Conservation (phyloP, 2,888 invertebrate species). For the Diaperis boleti region DNA sequence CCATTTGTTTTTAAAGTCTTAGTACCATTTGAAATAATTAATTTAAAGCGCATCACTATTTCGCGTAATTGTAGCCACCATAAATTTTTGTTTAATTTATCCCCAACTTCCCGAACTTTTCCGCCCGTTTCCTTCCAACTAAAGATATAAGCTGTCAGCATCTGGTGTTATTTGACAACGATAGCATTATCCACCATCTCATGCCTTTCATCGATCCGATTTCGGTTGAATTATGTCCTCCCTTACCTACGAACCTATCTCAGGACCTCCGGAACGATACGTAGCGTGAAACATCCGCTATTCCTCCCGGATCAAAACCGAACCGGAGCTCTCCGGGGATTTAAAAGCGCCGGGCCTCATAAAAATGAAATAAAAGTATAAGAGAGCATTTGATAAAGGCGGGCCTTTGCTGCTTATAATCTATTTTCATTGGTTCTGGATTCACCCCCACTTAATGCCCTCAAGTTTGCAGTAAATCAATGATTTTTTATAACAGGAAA, state of each 20-base stretch:
- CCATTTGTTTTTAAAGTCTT: too few relatives aligned
- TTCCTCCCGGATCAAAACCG: conserved; percentile 5
- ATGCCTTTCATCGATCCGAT: conserved; percentile 47
- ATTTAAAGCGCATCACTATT: too few relatives aligned
- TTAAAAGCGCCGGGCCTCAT: conserved; percentile 53
- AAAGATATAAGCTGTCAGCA: conserved; percentile 53
- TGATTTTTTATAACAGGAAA: conserved; percentile 59
- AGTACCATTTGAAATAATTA: too few relatives aligned
- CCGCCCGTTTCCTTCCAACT: conserved; percentile 29
- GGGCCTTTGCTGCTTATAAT: conserved; percentile 54
- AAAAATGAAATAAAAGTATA: conserved; percentile 61
- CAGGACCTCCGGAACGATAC: conserved; percentile 7
- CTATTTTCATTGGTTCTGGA: conserved; percentile 57
- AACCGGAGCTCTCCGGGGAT: conserved; percentile 42
- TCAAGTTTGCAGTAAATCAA: conserved; percentile 57
- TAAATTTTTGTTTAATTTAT: too few relatives aligned
- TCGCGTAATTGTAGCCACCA: too few relatives aligned
- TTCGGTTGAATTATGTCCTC: conserved; percentile 32
- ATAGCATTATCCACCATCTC: conserved; percentile 51
- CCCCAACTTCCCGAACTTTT: background rate
- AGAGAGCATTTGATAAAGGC: conserved; percentile 60
- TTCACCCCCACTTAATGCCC: conserved; percentile 48
- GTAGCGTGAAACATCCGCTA: conserved; percentile 5
- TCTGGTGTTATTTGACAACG: conserved; percentile 55
- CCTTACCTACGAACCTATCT: too few relatives aligned